Percentiles rank a stretch among this genome's conserved stretches.
phyloP scores from a whole-genome alignment of 37 sponge, comb jelly and placozoan genomes.

The Chondrosia reniformis region DNA sequence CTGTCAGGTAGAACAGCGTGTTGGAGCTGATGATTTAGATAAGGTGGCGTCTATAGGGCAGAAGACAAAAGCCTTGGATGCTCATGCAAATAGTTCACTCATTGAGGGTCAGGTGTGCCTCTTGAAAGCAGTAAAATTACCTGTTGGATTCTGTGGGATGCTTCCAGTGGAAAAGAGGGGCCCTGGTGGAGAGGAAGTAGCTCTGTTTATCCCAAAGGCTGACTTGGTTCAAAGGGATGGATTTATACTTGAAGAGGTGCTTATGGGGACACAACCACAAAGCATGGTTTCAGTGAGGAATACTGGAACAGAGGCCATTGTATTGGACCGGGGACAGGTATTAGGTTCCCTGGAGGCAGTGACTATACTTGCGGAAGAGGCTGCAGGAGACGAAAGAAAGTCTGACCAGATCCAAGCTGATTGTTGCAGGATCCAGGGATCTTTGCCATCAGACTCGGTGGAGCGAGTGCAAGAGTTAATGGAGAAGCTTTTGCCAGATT shows the following conservation, averaged over 20 bases:
- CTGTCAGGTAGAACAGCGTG: no score
- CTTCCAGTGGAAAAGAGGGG: background rate
- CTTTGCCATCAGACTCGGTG: background rate
- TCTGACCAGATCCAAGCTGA: background rate
- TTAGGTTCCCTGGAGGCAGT: background rate
- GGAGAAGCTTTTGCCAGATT: no score
- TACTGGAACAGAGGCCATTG: background rate
- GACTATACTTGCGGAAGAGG: background rate
- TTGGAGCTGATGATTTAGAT: no score
- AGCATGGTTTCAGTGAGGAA: constrained; percentile 19
- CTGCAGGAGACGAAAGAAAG: background rate
- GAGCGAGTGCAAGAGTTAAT: no score
- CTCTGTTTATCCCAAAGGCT: background rate
- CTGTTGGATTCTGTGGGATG: constrained; percentile 11
- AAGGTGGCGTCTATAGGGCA: no score
- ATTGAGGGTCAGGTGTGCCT: constrained; percentile 40
- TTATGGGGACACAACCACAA: background rate
- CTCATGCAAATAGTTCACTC: no score
- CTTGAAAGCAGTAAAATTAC: constrained; percentile 38
- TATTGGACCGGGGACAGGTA: no score
- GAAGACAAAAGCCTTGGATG: no score
- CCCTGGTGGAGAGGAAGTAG: background rate
- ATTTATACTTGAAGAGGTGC: background rate
- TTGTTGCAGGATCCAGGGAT: background rate
- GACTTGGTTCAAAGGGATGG: background rate